Conservation (phyloP, 1,140 invertebrate species). For the Zelostemma sp. region DNA sequence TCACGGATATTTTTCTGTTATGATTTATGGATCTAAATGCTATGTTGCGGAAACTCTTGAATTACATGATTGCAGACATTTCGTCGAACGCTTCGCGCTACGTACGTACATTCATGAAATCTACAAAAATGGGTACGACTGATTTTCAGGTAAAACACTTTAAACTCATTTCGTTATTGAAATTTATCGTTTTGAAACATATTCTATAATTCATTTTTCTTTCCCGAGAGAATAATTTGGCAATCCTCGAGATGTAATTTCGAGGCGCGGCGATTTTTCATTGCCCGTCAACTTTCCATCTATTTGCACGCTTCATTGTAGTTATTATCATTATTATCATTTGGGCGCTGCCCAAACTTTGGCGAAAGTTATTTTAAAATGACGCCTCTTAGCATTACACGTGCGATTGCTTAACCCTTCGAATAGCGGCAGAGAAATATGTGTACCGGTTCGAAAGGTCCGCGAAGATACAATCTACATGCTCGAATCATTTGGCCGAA, state of each 20-base stretch:
- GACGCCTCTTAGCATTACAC: conserved; percentile 7
- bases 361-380: conserved; percentile 12
- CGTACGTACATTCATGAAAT: too few species aligned
- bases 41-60: background rate
- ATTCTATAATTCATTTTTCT: too few species aligned
- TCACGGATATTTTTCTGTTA: background rate
- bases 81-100: too few species aligned
- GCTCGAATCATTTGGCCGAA: conserved; percentile 7
- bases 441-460: conserved; percentile 4
- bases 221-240: too few species aligned
- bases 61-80: too few species aligned
- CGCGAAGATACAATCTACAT: conserved; percentile 12
- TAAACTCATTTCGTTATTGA: too few species aligned
- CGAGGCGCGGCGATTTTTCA: background rate
- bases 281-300: background rate
- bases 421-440: conserved; percentile 5
- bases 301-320: background rate
- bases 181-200: too few species aligned
- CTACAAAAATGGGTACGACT: too few species aligned
- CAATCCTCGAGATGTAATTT: too few species aligned
- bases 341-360: conserved; percentile 2
- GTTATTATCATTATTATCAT: conserved; percentile 3
- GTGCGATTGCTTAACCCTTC: conserved; percentile 5
- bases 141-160: too few species aligned
- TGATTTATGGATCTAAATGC: background rate